Evolutionary conservation across 2,888 invertebrate genomes (phyloP), one percentile per base, ranked within the genome.

Genomic region (Pogonocherus hispidulus): DNA sequence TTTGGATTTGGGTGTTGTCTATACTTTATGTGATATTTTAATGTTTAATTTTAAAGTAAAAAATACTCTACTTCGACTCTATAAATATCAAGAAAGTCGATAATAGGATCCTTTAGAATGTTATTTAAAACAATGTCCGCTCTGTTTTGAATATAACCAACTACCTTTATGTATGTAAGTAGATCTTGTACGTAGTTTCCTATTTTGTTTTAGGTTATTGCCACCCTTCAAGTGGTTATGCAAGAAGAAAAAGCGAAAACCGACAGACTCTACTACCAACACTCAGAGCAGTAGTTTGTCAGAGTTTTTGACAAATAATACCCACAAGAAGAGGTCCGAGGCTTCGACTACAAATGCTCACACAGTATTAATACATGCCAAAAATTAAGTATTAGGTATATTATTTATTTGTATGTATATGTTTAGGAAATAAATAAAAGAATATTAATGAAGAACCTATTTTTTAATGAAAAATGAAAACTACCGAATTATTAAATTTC

Each of bases 221-320:
- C 79, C 81, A 2, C 80, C 81, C 8, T 80, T 82, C 63, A 81
- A 80, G 69, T 81, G 82, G 81, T 76, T 80, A 32, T 78, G 78
- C 55, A 77, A 74, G 41, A 78, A 76, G 55, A 81, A 76, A 52
- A 79, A 75, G 57, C 67, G 75, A 35, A 74, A 75, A 66, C 66
- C 71, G 3, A 76, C 76, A n/a, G 78, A 76, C 27, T 87, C 88
- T 0, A 87, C 87, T 68, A 87, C 88, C 70, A 89, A 88, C 0
- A 86, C 89, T 32, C 86, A 89, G 73, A 89, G 88, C 37, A 82
- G 81, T 65, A 79, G 80, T 66, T 73, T 82, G 59, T 80, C 81
- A 0, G 83, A 82, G 72, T 81, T 82, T 69, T 69, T 82, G 52
- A 81, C 83, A 2, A 81, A 76, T n/a, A n/a, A n/a, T 49, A 78